These are phyloP conservation scores for Manduca sexta DNA, from an alignment of 1,140 invertebrate genomes.

Conservation along the genomic window DNA sequence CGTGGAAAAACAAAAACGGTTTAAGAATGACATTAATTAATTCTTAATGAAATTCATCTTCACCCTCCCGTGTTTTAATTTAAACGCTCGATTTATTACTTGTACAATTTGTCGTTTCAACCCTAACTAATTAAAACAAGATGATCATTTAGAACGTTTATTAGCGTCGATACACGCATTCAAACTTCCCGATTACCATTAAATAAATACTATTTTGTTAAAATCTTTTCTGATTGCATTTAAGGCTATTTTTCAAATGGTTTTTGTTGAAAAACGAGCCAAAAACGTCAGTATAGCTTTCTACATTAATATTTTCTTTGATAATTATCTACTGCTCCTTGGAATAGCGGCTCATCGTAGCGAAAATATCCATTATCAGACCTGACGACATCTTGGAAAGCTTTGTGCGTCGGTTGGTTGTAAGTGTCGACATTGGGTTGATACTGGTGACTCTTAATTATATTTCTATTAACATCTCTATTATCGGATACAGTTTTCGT, in stretches of 20 bases:
- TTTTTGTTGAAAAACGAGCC: constrained; percentile 18
- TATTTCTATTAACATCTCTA: constrained; percentile 46
- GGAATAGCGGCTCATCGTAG: constrained; percentile 65
- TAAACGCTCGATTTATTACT: constrained; percentile 69
- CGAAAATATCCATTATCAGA: constrained; percentile 55
- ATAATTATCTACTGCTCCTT: constrained; percentile 61
- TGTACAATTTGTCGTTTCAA: constrained; percentile 65
- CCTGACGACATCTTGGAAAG: constrained; percentile 49
- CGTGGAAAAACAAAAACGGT: constrained; percentile 68
- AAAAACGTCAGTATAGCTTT: constrained; percentile 9
- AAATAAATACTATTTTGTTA: constrained; percentile 18
- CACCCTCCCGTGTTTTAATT: constrained; percentile 68
- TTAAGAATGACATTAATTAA: constrained; percentile 74
- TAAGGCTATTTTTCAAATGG: constrained; percentile 21
- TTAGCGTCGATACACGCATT: constrained; percentile 45
- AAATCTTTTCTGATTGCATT: constrained; percentile 7
- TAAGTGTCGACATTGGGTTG: constrained; percentile 49
- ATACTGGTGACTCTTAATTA: constrained; percentile 67
- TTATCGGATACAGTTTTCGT: constrained; percentile 28
- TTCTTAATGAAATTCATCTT: constrained; percentile 74
- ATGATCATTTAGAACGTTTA: constrained; percentile 59
- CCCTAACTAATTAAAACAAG: constrained; percentile 60
- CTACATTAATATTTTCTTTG: constrained; percentile 52
- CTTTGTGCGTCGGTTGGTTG: constrained; percentile 50
- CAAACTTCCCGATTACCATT: neutral